phyloP scores from a whole-genome alignment of 2,113 vertebrate species.

The Catharus fuscescens region DNA sequence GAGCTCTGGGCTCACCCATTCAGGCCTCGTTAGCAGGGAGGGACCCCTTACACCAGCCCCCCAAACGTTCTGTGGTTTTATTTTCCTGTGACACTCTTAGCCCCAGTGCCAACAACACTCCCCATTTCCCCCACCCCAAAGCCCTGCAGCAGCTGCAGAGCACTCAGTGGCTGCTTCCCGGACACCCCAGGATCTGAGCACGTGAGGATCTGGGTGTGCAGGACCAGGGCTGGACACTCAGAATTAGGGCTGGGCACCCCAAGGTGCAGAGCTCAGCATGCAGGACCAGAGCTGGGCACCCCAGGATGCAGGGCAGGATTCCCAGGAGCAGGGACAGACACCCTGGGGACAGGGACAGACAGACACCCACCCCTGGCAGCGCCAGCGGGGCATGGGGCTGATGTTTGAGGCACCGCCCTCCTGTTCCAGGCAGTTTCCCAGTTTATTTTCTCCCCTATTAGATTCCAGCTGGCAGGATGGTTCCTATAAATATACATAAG shows the following conservation, averaged over 20 bases:
- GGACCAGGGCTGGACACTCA: not conserved
- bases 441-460: slow-evolving; percentile 53
- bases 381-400: fast-evolving
- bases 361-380: not conserved
- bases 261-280: too few relatives aligned
- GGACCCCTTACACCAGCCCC: not conserved
- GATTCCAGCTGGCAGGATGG: slow-evolving; percentile 63
- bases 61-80: fast-evolving
- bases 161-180: fast-evolving
- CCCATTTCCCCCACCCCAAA: not conserved
- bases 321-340: not conserved
- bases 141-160: not conserved
- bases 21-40: not conserved
- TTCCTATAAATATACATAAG: slow-evolving; percentile 56
- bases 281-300: not conserved
- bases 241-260: not conserved
- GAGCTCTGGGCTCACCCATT: not conserved
- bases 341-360: not conserved
- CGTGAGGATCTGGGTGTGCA: not conserved
- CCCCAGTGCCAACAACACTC: not conserved
- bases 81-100: fast-evolving
- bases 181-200: not conserved
- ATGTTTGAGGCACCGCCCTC: not conserved
- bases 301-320: not conserved
- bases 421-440: slow-evolving; percentile 36